phyloP scores from a whole-genome alignment of 2,113 vertebrate genomes.

The Prionailurus bengalensis region DNA sequence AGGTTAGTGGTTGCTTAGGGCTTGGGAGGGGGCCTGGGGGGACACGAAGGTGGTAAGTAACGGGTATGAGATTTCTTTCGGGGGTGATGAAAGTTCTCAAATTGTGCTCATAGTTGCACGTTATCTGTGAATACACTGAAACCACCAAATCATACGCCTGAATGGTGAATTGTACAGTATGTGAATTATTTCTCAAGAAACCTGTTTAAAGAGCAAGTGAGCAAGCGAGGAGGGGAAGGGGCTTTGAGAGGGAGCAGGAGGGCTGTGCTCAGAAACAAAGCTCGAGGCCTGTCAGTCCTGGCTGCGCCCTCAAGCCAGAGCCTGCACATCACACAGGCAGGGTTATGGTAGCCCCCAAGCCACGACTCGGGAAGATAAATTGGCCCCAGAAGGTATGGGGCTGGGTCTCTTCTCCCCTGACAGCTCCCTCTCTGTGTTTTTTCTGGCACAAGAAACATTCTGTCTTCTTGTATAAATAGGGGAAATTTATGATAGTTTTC shows the following conservation, averaged over 20 bases:
- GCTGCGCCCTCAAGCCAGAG: slow-evolving; percentile 57
- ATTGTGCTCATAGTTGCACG: not conserved
- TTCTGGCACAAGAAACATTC: slow-evolving; percentile 82
- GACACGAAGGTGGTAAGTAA: not conserved
- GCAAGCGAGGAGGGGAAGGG: not conserved
- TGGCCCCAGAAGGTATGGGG: slow-evolving; percentile 65
- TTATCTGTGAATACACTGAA: not conserved
- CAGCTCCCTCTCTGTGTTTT: slow-evolving; percentile 80
- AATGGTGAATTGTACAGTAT: not conserved
- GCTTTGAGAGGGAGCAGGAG: slow-evolving; percentile 12
- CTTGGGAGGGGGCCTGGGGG: not conserved
- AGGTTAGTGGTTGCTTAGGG: not conserved
- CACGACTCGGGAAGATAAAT: slow-evolving; percentile 66
- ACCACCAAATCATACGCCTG: not conserved
- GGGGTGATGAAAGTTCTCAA: not conserved
- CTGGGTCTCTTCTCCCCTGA: slow-evolving; percentile 83
- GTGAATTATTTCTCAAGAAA: slow-evolving; percentile 36
- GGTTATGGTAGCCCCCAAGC: slow-evolving; percentile 54
- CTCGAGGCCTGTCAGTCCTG: not conserved
- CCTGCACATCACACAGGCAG: not conserved
- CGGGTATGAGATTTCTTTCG: not conserved
- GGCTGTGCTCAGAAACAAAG: slow-evolving; percentile 54
- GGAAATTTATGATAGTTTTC: slow-evolving; percentile 83
- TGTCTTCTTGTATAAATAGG: slow-evolving; percentile 85
- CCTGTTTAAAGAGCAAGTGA: not conserved